Evolutionary conservation across 2,113 vertebrate genomes (phyloP), one percentile per base, ranked within the genome.

Genomic region (Silurus asotus): DNA sequence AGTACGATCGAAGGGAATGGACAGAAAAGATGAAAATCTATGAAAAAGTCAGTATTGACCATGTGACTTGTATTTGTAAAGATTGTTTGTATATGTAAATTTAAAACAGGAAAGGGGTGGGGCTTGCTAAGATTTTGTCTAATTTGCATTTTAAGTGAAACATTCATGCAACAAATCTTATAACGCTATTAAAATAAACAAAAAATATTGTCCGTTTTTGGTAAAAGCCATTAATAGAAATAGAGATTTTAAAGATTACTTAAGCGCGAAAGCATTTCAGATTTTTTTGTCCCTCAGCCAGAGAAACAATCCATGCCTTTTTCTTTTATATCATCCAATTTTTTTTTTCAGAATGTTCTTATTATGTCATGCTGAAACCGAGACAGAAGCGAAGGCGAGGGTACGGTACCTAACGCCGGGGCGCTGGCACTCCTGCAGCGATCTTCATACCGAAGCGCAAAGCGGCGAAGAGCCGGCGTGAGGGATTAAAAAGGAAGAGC

Each of bases 381-480:
- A 6, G 37, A 91, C 19, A 19, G 74, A 78, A 75, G n/a, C 20
- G 55, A 82, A 59, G 64, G n/a, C 13, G 51, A 82, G 84, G 81
- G 92, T 96, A 97, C 96, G 88, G 92, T 99, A 99, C 98, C 98
- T 98, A 99, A 95, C 90, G 94, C 94, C 0, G 98, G 97, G 92
- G 97, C 97, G 92, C 97, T 99, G 96, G 96, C 95, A 93, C 98
- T 99, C 94, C 97, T 95, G 95, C 92, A 90, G 92, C 96, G 96
- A 92, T 97, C 98, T 99, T 95, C 91, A 93, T 91, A 94, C 92
- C 94, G 74, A 58, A 51, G 48, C 9, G 55, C 77, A 45, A 75
- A 61, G 69, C 48, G 45, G 51, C 4, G 37, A 58, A 90, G 76
- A 85, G 70, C 83, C 61, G 80, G 89, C 88, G 77, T 85, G 64